Evolutionary conservation across 2,113 vertebrate species (phyloP).

Genomic region (Aegypius monachus): DNA sequence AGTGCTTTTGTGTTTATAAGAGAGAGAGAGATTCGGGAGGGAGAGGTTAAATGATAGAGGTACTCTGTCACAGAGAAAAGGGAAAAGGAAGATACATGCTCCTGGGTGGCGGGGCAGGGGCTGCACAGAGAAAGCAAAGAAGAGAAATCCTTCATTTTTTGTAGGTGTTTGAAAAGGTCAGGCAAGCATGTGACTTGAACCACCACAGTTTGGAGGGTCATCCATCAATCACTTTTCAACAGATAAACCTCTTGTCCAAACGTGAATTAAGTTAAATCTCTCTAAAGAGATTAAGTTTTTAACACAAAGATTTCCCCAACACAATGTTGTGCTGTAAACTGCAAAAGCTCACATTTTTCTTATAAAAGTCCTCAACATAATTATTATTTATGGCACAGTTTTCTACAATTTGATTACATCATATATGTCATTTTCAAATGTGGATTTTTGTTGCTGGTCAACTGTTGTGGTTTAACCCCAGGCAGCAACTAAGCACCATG

Average conservation of each 20-base stretch:
- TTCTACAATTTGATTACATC: background rate
- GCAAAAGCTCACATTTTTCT: background rate
- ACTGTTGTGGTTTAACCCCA: too few relatives aligned
- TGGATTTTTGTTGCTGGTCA: background rate
- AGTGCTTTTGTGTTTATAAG: background rate
- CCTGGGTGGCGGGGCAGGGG: fast-evolving
- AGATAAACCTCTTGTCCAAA: background rate
- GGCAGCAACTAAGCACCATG: too few relatives aligned
- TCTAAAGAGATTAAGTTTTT: background rate
- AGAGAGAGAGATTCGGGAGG: background rate
- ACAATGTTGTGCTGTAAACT: background rate
- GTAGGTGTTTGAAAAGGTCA: background rate
- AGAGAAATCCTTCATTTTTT: background rate
- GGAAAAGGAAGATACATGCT: background rate
- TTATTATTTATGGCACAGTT: background rate
- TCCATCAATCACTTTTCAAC: background rate
- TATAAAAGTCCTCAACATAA: background rate
- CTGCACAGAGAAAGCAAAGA: background rate
- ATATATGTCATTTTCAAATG: background rate
- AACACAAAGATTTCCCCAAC: background rate
- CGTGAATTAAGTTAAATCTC: background rate
- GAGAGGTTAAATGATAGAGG: background rate
- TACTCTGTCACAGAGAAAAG: background rate
- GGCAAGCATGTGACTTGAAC: background rate
- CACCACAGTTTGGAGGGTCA: background rate